phyloP scores from a whole-genome alignment of 1,140 invertebrate species.

The Drosophila parabipectinata region DNA sequence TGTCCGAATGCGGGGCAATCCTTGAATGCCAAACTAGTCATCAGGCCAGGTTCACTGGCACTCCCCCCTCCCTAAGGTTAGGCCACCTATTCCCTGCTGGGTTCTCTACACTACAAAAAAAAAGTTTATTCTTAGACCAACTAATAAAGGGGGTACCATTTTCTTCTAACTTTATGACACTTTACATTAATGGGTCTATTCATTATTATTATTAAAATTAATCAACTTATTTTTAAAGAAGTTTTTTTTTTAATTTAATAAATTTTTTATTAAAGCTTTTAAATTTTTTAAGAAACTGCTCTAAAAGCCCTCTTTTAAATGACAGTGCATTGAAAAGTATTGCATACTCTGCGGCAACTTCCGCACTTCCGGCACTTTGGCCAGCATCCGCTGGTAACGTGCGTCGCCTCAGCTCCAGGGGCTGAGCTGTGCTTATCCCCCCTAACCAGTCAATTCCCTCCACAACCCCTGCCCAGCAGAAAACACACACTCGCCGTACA shows the following conservation, averaged over 20 bases:
- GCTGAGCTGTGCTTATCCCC: slow-evolving; percentile 47
- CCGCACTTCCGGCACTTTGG: slow-evolving; percentile 75
- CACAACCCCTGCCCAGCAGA: slow-evolving; percentile 1
- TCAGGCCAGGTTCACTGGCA: slow-evolving; percentile 19
- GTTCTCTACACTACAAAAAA: slow-evolving; percentile 21
- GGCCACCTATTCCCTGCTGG: slow-evolving; percentile 5
- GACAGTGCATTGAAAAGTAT: slow-evolving; percentile 34
- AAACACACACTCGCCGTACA: background rate
- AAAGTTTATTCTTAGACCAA: background rate
- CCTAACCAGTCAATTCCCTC: slow-evolving; percentile 3
- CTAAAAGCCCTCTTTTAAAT: background rate
- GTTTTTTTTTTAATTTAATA: no score
- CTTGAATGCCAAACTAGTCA: slow-evolving; percentile 60
- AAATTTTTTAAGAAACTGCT: background rate
- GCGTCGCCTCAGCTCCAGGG: slow-evolving; percentile 44
- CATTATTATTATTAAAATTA: no score
- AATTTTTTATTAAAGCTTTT: background rate
- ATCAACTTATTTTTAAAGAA: no score
- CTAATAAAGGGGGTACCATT: no score
- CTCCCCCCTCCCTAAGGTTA: background rate
- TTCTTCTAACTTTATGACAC: no score
- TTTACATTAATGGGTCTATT: no score
- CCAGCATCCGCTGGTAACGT: slow-evolving; percentile 50
- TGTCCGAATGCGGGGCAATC: slow-evolving; percentile 61
- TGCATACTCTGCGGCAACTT: slow-evolving; percentile 77